A percentile compares a stretch with the other conserved stretches of the same genome.
Conservation (phyloP, 2,797 vertebrate genomes). For the Bucorvus abyssinicus region DNA sequence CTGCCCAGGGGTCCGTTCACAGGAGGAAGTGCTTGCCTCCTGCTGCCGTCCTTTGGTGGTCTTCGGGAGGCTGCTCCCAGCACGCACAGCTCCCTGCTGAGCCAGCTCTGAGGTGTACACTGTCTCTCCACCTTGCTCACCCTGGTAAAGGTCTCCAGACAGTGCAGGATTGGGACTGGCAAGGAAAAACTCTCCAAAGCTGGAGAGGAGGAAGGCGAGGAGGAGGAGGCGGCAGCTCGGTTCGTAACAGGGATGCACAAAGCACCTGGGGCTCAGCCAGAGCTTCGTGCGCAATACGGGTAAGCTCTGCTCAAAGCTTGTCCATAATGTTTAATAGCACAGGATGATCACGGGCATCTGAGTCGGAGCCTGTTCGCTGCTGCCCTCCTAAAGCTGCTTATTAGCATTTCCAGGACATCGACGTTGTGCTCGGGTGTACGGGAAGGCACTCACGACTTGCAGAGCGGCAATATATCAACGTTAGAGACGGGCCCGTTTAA, state of each 20-base stretch:
- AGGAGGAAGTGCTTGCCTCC: background rate
- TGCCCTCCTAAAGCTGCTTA: constrained; percentile 44
- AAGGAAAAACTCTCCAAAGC: background rate
- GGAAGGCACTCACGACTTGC: constrained; percentile 23
- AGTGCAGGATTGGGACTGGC: background rate
- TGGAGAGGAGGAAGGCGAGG: background rate
- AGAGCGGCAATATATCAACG: constrained; percentile 29
- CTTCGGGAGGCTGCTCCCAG: background rate
- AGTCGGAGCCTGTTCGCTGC: background rate
- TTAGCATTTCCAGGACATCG: constrained; percentile 65
- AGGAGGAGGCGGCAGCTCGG: background rate
- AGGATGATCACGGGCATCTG: background rate
- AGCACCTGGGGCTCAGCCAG: background rate
- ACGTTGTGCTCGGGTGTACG: constrained; percentile 29
- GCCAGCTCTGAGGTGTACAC: background rate
- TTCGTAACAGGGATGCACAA: background rate
- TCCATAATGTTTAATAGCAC: constrained; percentile 19
- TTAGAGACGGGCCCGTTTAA: constrained; percentile 43
- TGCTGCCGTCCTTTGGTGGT: fast-evolving
- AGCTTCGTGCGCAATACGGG: background rate
- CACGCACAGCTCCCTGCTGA: fast-evolving
- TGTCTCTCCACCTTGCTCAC: fast-evolving
- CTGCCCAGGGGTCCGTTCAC: background rate
- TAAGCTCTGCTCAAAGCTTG: background rate
- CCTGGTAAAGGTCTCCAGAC: background rate